Conservation (phyloP, 2,113 vertebrate genomes). For the Syrrhaptes paradoxus region DNA sequence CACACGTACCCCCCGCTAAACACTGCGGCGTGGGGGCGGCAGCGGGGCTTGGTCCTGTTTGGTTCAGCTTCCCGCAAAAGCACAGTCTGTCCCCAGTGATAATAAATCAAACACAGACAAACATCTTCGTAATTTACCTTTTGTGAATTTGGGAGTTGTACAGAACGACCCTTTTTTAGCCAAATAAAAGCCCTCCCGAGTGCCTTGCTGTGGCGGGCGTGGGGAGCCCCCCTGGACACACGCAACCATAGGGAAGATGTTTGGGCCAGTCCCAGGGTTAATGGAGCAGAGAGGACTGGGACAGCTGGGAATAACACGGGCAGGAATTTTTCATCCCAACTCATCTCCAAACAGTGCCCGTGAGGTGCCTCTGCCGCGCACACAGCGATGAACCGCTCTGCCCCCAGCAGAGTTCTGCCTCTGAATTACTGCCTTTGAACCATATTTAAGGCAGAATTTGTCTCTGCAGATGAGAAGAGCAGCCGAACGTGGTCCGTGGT, state of each 20-base stretch:
- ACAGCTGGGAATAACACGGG: neutral
- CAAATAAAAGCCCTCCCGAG: neutral
- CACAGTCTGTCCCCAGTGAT: neutral
- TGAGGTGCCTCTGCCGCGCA: neutral
- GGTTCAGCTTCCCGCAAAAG: neutral
- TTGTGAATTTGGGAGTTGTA: neutral
- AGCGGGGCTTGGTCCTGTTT: neutral
- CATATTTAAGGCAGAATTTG: neutral
- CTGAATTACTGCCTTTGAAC: neutral
- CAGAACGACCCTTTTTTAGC: neutral
- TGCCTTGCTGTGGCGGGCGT: neutral
- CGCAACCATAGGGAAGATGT: accelerated
- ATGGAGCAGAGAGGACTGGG: neutral
- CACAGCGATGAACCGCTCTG: neutral
- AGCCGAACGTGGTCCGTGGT: neutral
- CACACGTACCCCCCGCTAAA: neutral
- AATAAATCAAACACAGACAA: neutral
- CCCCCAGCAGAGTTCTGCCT: neutral
- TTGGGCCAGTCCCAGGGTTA: neutral
- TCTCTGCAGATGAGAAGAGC: neutral
- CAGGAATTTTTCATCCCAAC: neutral
- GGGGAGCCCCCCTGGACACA: neutral
- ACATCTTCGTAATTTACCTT: neutral
- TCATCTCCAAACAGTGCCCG: neutral
- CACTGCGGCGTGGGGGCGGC: neutral